Conservation (phyloP, 2,113 vertebrate species). For the Panthera tigris region DNA sequence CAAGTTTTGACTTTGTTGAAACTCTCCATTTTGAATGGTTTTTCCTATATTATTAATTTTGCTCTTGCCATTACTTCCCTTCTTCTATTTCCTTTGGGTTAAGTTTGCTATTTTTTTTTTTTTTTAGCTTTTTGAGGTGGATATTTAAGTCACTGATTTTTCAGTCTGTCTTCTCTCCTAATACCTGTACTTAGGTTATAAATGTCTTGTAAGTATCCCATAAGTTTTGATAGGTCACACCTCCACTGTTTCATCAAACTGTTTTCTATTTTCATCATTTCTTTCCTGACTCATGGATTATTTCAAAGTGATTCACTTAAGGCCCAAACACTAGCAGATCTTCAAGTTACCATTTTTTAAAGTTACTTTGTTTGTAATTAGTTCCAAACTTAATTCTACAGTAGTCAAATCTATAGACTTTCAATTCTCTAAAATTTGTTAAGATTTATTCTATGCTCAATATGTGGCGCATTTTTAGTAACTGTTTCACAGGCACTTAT, state of each 20-base stretch:
- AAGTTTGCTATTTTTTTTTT: background rate
- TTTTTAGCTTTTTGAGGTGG: background rate
- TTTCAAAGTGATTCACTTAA: conserved; percentile 2
- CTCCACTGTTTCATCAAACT: background rate
- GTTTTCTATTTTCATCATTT: conserved; percentile 31
- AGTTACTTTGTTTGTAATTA: background rate
- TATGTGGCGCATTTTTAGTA: conserved; percentile 11
- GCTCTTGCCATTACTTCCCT: background rate
- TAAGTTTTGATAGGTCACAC: background rate
- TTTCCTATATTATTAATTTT: conserved; percentile 31
- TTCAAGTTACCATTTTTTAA: background rate
- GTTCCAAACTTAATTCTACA: background rate
- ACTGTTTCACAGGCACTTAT: background rate
- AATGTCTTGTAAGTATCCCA: background rate
- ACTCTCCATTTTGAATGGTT: background rate
- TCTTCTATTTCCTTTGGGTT: conserved; percentile 6
- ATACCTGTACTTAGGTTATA: background rate
- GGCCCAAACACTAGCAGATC: background rate
- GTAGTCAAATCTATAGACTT: background rate
- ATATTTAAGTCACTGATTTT: background rate
- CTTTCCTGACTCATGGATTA: background rate
- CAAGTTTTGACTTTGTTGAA: background rate
- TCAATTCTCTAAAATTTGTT: conserved; percentile 28
- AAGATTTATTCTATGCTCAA: background rate
- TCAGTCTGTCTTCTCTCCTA: background rate